phyloP scores from a whole-genome alignment of 2,797 vertebrate genomes.

The Pseudochaenichthys georgianus region DNA sequence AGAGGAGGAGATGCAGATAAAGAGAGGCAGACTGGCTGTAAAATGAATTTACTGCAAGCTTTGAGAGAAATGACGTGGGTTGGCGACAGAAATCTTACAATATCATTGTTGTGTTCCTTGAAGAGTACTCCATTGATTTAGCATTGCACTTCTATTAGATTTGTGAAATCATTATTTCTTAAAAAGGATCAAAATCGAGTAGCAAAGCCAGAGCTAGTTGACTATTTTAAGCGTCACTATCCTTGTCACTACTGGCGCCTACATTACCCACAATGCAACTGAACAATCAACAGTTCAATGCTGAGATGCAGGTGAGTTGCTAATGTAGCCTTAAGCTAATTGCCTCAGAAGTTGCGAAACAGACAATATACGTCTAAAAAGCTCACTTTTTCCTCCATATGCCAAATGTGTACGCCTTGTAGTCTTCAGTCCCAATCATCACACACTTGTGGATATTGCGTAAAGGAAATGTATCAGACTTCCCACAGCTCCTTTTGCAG shows the following conservation, averaged over 20 bases:
- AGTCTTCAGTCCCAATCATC: not conserved
- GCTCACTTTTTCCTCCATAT: not conserved
- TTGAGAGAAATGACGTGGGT: conserved; percentile 19
- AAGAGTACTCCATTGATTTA: not conserved
- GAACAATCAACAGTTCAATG: rapidly evolving
- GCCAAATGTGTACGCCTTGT: not conserved
- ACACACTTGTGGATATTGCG: not conserved
- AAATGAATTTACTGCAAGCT: conserved; percentile 20
- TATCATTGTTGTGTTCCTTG: not conserved
- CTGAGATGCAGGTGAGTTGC: not conserved
- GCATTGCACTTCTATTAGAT: not conserved
- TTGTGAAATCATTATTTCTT: not conserved
- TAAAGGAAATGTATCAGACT: conserved; percentile 12
- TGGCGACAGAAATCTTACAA: conserved; percentile 17
- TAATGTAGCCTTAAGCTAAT: not conserved
- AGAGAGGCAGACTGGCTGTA: conserved; percentile 20
- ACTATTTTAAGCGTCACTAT: not conserved
- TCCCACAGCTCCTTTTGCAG: conserved; percentile 2
- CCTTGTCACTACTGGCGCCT: not conserved
- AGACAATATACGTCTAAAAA: too few relatives aligned
- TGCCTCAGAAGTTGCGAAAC: not conserved
- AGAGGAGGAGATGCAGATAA: conserved; percentile 39
- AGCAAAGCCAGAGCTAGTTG: not conserved
- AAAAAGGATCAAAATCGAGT: not conserved
- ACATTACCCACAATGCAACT: not conserved